Evolutionary conservation across 2,113 vertebrate species (phyloP).

Genomic region (Picathartes gymnocephalus): DNA sequence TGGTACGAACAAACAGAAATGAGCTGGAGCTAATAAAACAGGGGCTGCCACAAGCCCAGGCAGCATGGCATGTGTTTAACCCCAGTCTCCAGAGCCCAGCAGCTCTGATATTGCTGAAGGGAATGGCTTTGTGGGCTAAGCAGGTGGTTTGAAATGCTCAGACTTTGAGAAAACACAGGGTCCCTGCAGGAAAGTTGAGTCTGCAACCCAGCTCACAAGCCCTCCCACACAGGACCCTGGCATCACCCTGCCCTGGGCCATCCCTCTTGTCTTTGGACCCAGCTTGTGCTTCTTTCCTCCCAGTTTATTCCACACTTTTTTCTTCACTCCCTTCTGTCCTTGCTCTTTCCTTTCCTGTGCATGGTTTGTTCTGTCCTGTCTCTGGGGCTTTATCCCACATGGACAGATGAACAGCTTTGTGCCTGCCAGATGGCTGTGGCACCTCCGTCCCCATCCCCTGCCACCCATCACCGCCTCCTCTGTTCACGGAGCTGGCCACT

Average conservation of each 20-base stretch:
- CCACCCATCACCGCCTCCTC: not conserved
- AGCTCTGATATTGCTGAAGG: not conserved
- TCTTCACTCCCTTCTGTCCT: not conserved
- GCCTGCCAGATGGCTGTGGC: not conserved
- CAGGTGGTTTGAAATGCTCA: not conserved
- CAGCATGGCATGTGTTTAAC: not conserved
- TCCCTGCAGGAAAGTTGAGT: not conserved
- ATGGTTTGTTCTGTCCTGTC: not conserved
- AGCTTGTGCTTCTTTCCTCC: not conserved
- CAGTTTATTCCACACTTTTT: not conserved
- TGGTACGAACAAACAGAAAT: not conserved
- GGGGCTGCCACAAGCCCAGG: not conserved
- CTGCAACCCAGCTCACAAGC: not conserved
- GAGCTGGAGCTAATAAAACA: not conserved
- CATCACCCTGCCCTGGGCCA: not conserved
- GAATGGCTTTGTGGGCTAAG: not conserved
- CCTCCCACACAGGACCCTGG: not conserved
- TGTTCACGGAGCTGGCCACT: not conserved
- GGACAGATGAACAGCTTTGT: not conserved
- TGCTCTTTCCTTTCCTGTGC: not conserved
- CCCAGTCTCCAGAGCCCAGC: not conserved
- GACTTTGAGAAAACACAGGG: not conserved
- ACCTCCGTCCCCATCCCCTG: not conserved
- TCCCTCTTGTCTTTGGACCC: not conserved
- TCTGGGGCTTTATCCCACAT: not conserved